Evolutionary conservation across 2,113 vertebrate species (phyloP), one percentile per base, ranked within the genome.

Genomic region (Apodemus speciosus): DNA sequence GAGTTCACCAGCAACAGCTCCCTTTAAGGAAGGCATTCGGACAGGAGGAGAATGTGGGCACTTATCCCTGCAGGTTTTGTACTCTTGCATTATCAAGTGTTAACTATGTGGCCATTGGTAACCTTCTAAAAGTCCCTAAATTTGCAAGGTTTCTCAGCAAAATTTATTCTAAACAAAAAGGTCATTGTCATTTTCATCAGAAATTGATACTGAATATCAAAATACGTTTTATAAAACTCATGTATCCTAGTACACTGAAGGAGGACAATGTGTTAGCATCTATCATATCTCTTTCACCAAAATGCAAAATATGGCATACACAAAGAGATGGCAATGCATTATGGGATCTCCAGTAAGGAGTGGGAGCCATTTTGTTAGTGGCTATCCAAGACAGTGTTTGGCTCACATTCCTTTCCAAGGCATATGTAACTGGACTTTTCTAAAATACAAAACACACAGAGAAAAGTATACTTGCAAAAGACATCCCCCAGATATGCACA

Each of bases 121-220:
- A 49, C 18, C 14, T 68, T 68, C 40, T 38, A 30, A 56, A 81
- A 68, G 18, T 11, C 49, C 83, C 53, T 66, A 86, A 49, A 71
- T 89, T 95, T 77, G 43, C 13, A 60, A 75, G 38, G 8, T 58
- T 76, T 89, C 72, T 91, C 69, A 73, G n/a, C 23, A 85, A 94
- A 27, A 8, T n/a, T 72, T 60, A 35, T 35, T 43, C 56, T 71
- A 71, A 86, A 86, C 71, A 66, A n/a, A 46, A 2, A 92, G 62
- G 35, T 9, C 35, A 15, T 72, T 72, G 27, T 32, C 69, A 5
- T 81, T 86, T 27, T 73, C 23, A 72, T 46, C 16, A 66, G n/a
- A 40, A 46, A 91, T 32, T 30, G 35, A 27, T 60, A 46, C 27
- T 43, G 64, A 72, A 88, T 40, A 46, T 38, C 27, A 77, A 90